Percentiles rank a stretch among this genome's conserved stretches.
Conservation (phyloP, 2,888 invertebrate genomes). For the Meteorus cinctellus region DNA sequence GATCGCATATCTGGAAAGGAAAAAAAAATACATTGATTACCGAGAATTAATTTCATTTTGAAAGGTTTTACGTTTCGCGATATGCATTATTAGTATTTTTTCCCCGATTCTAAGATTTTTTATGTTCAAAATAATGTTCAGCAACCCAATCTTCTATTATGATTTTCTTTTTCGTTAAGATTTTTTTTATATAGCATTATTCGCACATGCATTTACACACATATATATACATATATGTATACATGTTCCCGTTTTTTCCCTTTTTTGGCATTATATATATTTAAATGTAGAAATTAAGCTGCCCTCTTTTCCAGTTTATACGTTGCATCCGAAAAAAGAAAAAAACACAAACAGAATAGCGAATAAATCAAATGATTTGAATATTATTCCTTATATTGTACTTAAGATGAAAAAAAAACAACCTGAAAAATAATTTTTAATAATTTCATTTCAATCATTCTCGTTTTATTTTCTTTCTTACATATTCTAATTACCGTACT, state of each 20-base stretch:
- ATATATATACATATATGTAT: conserved; percentile 46
- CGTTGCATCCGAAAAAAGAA: conserved; percentile 57
- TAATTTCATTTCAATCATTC: conserved; percentile 40
- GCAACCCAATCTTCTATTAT: conserved; percentile 44
- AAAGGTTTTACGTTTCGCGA: conserved; percentile 58
- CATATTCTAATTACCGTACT: conserved; percentile 30
- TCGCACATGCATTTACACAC: conserved; percentile 57
- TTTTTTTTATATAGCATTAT: conserved; percentile 51
- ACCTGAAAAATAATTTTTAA: conserved; percentile 23
- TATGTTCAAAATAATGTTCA: conserved; percentile 21
- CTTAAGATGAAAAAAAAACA: conserved; percentile 44
- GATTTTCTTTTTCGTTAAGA: conserved; percentile 44
- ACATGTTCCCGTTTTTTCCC: neutral
- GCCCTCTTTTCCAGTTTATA: conserved; percentile 54
- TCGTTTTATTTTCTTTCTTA: conserved; percentile 41
- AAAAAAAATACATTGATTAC: conserved; percentile 40
- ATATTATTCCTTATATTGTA: conserved; percentile 48
- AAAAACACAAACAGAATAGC: conserved; percentile 51
- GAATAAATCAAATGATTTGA: conserved; percentile 51
- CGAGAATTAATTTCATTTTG: conserved; percentile 58
- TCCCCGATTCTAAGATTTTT: conserved; percentile 40
- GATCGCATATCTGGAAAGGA: conserved; percentile 47
- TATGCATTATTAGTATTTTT: conserved; percentile 39
- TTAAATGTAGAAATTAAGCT: conserved; percentile 57
- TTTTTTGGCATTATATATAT: conserved; percentile 56